phyloP scores from a whole-genome alignment of 2,888 invertebrate genomes.

The Embidobia sp. region DNA sequence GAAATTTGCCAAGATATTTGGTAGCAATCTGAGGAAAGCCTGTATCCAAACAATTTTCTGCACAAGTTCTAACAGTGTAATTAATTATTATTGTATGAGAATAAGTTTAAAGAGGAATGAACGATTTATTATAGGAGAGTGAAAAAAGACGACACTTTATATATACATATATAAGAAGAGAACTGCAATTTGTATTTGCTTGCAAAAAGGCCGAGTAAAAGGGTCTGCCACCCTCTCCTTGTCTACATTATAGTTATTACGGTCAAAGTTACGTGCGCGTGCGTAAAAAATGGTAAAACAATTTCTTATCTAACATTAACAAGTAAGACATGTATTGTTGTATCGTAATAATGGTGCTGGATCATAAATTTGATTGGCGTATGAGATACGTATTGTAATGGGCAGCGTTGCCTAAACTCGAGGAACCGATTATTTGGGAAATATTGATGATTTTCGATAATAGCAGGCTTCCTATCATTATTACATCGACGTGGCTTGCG shows the following conservation, averaged over 20 bases:
- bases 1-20: too few species aligned
- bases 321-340: slow-evolving; percentile 49
- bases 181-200: too few species aligned
- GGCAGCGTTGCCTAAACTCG: slow-evolving; percentile 48
- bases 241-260: slow-evolving; percentile 27
- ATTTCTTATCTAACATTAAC: slow-evolving; percentile 44
- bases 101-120: too few species aligned
- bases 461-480: slow-evolving; percentile 61
- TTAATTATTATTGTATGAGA: too few species aligned
- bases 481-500: slow-evolving; percentile 49
- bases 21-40: too few species aligned
- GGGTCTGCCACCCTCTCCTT: slow-evolving; percentile 4
- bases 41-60: too few species aligned
- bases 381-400: slow-evolving; percentile 53
- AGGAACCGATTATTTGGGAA: slow-evolving; percentile 58
- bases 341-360: slow-evolving; percentile 48
- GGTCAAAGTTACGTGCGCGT: slow-evolving; percentile 7
- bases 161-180: too few species aligned
- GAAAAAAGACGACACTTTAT: too few species aligned
- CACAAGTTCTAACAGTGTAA: too few species aligned
- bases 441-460: slow-evolving; percentile 64
- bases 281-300: slow-evolving; percentile 35
- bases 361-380: slow-evolving; percentile 57
- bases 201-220: too few species aligned
- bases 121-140: too few species aligned